Evolutionary conservation across 2,797 vertebrate genomes (phyloP).

Genomic region (Macropus fuliginosus): DNA sequence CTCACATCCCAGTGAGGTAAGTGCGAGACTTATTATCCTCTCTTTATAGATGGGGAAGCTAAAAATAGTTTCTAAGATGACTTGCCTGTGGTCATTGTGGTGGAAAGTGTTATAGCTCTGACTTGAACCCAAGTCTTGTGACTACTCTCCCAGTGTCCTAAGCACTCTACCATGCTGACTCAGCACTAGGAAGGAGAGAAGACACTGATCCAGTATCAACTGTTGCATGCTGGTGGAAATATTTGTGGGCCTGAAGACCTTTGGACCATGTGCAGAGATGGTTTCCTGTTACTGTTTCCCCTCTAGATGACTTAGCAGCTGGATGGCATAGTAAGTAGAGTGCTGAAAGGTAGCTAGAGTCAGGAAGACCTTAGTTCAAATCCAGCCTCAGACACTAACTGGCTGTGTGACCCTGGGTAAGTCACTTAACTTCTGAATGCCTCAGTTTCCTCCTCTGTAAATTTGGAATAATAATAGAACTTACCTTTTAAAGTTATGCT

Average conservation of each 20-base stretch:
- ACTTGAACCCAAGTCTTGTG: background rate
- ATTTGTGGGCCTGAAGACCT: background rate
- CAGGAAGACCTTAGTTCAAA: background rate
- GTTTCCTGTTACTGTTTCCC: background rate
- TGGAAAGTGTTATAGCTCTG: background rate
- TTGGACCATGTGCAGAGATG: background rate
- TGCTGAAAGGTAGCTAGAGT: background rate
- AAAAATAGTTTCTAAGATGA: background rate
- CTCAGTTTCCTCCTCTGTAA: background rate
- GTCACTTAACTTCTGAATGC: background rate
- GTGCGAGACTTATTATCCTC: background rate
- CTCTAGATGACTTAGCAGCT: background rate
- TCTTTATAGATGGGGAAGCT: background rate
- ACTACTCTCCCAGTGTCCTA: background rate
- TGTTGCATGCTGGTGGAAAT: conserved; percentile 17
- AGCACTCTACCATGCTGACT: background rate
- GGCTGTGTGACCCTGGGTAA: background rate
- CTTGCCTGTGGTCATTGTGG: background rate
- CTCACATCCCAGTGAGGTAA: background rate
- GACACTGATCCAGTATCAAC: background rate
- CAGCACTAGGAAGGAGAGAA: background rate
- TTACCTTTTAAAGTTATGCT: background rate
- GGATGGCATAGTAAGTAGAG: background rate
- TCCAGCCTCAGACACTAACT: background rate
- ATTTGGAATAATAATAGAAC: background rate